Evolutionary conservation across 23 tunicate genomes (phyloP), one percentile per base, ranked within the genome.

Genomic region (Pegea sp.): DNA sequence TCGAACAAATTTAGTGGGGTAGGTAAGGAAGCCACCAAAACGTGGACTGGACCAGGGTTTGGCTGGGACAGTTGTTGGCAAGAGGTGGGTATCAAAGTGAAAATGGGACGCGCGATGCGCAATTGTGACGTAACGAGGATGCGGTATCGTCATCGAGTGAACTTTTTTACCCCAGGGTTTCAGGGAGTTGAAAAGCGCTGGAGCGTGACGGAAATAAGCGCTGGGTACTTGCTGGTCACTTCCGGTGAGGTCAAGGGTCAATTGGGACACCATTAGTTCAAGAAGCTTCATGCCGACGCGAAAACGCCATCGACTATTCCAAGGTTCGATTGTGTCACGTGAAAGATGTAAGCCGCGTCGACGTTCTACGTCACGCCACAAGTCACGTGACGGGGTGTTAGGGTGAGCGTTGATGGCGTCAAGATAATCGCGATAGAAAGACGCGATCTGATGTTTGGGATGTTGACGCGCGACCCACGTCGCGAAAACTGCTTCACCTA

Each of bases 71-170:
- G 69, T 60, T 84, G 74, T 84, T 1, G 95, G 95, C 2, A 75
- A 59, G 16, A 52, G 54, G 13, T 34, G 53, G 26, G 62, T 59
- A 30, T 61, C 65, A 56, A 80, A 80, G 4, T 32, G 33, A 22
- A 80, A 66, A 24, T 71, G 61, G n/a, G n/a, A n/a, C n/a, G n/a
- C n/a, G n/a, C n/a, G n/a, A n/a, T 13, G 44, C 65, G 24, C 26
- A 42, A 8, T n/a, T 54, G 22, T 61, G 54, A 34, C 34, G 49
- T 65, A 84, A 24, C 43, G 42, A 1, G 95, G 95, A 30, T 84
- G 95, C 8, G 95, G 95, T 2, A 84, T 58, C 8, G 95, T 74
- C 95, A 74, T 84, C 22, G 78, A 77, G 26, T 49, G 60, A 54
- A 60, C 64, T 44, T 62, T 57, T 5, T 57, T 62, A 1, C 75